Percentiles rank a stretch among this genome's conserved stretches.
These are phyloP conservation scores for Cosmopolites sordidus DNA, from an alignment of 2,888 invertebrate genomes.

Conservation along the genomic window DNA sequence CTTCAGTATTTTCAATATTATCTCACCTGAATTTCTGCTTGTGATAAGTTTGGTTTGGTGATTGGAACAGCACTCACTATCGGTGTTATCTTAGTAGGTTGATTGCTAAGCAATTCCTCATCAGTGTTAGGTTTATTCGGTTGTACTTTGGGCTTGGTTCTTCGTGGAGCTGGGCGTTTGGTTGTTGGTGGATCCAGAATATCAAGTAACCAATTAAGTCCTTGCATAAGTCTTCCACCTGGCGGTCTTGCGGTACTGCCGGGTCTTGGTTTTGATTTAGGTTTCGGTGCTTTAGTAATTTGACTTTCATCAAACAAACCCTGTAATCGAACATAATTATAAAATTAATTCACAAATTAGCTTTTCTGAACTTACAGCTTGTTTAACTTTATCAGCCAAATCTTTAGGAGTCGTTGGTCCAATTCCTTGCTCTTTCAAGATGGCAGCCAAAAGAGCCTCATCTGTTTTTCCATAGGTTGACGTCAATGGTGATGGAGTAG, in stretches of 20 bases:
- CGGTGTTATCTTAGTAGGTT: constrained; percentile 43
- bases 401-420: constrained; percentile 61
- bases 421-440: constrained; percentile 68
- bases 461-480: constrained; percentile 57
- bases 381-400: constrained; percentile 29
- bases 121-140: constrained; percentile 30
- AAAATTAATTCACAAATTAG: not conserved
- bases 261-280: constrained; percentile 36
- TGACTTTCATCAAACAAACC: constrained; percentile 34
- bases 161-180: constrained; percentile 25
- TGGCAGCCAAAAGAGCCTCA: constrained; percentile 65
- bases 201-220: constrained; percentile 46
- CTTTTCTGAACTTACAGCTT: constrained; percentile 28
- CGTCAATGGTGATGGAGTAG: constrained; percentile 34
- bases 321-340: constrained; percentile 24
- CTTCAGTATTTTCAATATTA: too few species aligned
- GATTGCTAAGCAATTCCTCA: constrained; percentile 36
- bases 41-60: constrained; percentile 21
- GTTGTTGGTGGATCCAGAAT: constrained; percentile 39
- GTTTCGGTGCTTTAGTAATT: constrained; percentile 31
- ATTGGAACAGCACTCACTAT: constrained; percentile 39
- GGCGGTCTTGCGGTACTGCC: constrained; percentile 47
- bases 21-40: constrained; percentile 23
- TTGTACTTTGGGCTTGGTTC: constrained; percentile 30
- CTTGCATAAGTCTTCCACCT: constrained; percentile 45